Base-by-base conservation (phyloP, 2,888 invertebrate species). In the Meiosimyza decipiens region DNA sequence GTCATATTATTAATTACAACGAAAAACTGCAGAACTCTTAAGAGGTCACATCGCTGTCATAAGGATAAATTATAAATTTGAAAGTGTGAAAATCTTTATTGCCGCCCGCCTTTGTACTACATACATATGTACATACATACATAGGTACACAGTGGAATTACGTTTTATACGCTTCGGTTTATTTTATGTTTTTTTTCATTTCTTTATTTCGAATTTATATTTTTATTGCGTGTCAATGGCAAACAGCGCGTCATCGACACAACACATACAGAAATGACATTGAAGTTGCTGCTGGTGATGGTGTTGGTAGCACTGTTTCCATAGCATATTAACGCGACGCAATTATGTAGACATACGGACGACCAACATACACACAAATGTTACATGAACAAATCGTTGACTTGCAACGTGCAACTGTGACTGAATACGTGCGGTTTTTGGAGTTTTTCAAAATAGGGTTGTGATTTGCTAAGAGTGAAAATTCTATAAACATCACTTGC, bases 211-310 rank as follows among this genome's bases (percentile, higher is more conserved):
- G 52, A 11, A 52, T n/a, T 70, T 67, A 62, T 40, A 79, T 78
- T 83, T 80, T 81, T 77, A 81, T 84, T 82, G 81, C 82, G 79
- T 84, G 84, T 84, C 85, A 84, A 84, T 84, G 83, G 80, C 81
- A 82, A 83, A 78, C 78, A 80, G 77, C 82, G 79, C 83, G 83
- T 84, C 82, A 84, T 74, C 78, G 74, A 62, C 72, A 71, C 18
- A 78, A 74, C 73, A 73, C 74, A 71, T 73, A 64, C 74, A 76
- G 59, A 73, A 71, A 72, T 52, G 74, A 57, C 55, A 57, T 52
- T 68, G 71, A 71, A 63, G 54, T 49, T 68, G 65, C 70, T 51
- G 59, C 62, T 73, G 68, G 49, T 71, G 71, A 73, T 40, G 9
- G 40, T 40, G 40, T 33, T 72, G 16, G 22, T 71, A 62, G 55